Evolutionary conservation across 2,113 vertebrate genomes (phyloP), one percentile per base, ranked within the genome.

Genomic region (Catharus minimus): DNA sequence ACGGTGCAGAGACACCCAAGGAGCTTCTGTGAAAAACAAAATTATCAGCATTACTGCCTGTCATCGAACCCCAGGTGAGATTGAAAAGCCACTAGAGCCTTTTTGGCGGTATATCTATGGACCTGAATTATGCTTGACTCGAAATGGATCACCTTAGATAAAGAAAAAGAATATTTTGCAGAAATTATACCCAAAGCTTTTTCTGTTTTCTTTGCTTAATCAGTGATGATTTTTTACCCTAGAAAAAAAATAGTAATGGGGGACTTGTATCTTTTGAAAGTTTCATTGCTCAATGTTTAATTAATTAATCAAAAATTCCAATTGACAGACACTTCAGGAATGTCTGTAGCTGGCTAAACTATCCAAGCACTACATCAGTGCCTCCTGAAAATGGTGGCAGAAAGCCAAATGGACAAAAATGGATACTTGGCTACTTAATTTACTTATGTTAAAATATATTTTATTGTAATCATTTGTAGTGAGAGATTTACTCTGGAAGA

Each of bases 1-100:
- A 46, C 27, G 0, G 88, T 83, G 95, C 86, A 88, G 88, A 67
- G 69, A 52, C 55, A 82, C 62, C n/a, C 3, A 81, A 86, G 91
- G 89, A 95, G 46, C 94, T 73, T 53, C 91, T 86, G 68, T 92
- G 94, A 82, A 92, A 97, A 94, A 90, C 88, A 95, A 85, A 90
- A 85, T 30, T 66, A 95, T 32, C 95, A 91, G 20, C 94, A 44
- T 61, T 67, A 43, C 87, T 80, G 78, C 93, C 90, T 61, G 82
- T 66, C 88, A 92, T 86, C 95, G 13, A 95, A 86, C 27, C 76
- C 82, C 96, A 97, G 97, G 97, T 97, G 97, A 98, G 97, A 95
- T 0, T 58, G 62, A 95, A 93, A 88, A 92, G 57, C 28, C 55
- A 27, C 62, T 74, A 20, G 50, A 69, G 36, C 26, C 19, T 41